phyloP scores from a whole-genome alignment of 2,888 invertebrate species.

The Diploptera punctata region DNA sequence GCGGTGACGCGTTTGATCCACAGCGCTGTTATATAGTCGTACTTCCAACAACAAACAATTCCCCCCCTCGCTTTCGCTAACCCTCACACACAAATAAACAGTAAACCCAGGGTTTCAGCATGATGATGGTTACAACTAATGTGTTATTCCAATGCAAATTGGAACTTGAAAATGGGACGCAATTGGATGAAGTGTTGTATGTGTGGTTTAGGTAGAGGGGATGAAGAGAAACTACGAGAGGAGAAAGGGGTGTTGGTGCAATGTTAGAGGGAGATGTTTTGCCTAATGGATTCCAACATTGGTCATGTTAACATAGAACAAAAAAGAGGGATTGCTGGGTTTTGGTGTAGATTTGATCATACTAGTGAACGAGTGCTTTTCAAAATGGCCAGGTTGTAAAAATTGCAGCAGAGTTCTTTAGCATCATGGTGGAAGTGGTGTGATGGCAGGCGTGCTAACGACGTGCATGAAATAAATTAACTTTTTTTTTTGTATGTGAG shows the following conservation, averaged over 20 bases:
- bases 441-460: too few species aligned
- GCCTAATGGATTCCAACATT: constrained; percentile 20
- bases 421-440: too few species aligned
- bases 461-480: too few species aligned
- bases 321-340: background rate
- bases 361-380: background rate
- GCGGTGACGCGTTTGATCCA: too few species aligned
- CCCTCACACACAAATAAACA: constrained; percentile 8
- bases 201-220: background rate
- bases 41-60: background rate
- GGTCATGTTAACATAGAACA: constrained; percentile 16
- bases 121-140: constrained; percentile 28
- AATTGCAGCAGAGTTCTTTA: too few species aligned
- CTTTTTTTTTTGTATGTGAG: too few species aligned
- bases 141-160: constrained; percentile 36
- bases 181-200: constrained; percentile 10
- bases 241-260: background rate
- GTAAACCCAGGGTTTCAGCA: background rate
- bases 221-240: too few species aligned
- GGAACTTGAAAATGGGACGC: constrained; percentile 30
- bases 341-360: background rate
- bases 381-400: background rate
- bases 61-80: background rate
- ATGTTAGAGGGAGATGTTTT: constrained; percentile 5
- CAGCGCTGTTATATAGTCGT: background rate